phyloP scores from a whole-genome alignment of 2,797 vertebrate species.

The Oryzias dopingdopingensis region DNA sequence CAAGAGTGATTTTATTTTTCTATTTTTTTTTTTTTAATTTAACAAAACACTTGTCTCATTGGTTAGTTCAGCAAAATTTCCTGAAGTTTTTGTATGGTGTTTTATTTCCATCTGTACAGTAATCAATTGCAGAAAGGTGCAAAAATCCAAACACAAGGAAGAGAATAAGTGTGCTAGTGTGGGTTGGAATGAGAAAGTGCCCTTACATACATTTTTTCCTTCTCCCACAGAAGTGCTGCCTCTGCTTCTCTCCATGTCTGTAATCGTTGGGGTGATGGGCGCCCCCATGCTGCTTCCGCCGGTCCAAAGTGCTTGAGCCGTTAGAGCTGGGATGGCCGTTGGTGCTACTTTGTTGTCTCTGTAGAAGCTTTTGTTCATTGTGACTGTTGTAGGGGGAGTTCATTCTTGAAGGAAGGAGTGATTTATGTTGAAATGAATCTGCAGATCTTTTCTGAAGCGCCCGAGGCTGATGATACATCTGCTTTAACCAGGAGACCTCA shows the following conservation, averaged over 20 bases:
- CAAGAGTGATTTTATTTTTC: no score
- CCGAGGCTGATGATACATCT: constrained; percentile 1
- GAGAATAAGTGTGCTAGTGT: constrained; percentile 4
- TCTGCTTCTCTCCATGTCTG: constrained; percentile 62
- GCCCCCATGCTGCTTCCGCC: constrained; percentile 4
- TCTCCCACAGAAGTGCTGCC: constrained; percentile 89
- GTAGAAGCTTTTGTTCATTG: constrained; percentile 10
- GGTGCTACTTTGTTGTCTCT: constrained; percentile 17
- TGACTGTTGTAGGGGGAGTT: not conserved
- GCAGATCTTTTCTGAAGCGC: constrained; percentile 42
- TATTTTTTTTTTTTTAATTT: not conserved
- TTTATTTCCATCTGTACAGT: not conserved
- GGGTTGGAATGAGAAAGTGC: constrained; percentile 59
- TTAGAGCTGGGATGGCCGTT: constrained; percentile 4
- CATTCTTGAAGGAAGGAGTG: constrained; percentile 13
- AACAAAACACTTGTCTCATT: not conserved
- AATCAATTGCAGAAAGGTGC: not conserved
- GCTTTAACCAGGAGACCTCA: constrained; percentile 13
- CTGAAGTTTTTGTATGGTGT: not conserved
- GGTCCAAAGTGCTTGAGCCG: constrained; percentile 9
- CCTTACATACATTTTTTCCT: constrained; percentile 97
- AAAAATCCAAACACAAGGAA: not conserved
- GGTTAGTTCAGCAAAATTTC: not conserved
- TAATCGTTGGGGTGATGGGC: constrained; percentile 34
- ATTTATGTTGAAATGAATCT: constrained; percentile 14